Evolutionary conservation across 2,797 vertebrate species (phyloP).

Genomic region (Sternotherus odoratus): DNA sequence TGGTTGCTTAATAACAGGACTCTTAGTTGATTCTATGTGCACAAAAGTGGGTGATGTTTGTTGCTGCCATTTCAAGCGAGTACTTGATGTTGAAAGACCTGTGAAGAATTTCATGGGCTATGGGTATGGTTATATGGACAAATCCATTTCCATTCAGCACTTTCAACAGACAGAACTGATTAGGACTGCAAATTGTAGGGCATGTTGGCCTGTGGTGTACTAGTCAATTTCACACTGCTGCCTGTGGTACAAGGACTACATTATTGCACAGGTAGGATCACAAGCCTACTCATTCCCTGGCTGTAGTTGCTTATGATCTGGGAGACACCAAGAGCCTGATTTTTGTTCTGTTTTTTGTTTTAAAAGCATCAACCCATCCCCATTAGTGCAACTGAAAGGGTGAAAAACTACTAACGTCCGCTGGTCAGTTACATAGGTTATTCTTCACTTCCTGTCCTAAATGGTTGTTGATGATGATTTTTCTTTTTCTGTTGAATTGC

Average conservation of each 20-base stretch:
- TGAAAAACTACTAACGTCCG: not conserved
- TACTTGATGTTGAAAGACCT: not conserved
- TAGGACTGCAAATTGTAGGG: not conserved
- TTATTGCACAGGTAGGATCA: not conserved
- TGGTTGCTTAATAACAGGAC: not conserved
- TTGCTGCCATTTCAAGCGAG: not conserved
- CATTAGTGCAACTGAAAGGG: not conserved
- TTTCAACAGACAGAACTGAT: not conserved
- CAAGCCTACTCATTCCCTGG: not conserved
- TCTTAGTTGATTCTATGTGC: not conserved
- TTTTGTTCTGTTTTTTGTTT: not conserved
- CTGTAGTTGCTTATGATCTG: not conserved
- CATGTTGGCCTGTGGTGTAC: rapidly evolving
- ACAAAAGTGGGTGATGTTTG: rapidly evolving
- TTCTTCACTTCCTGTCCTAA: not conserved
- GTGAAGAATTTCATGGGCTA: not conserved
- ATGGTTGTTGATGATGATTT: not conserved
- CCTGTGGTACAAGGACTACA: not conserved
- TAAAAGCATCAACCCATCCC: not conserved
- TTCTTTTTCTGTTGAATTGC: not conserved
- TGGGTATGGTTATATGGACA: not conserved
- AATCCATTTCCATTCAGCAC: not conserved
- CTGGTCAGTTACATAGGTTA: not conserved
- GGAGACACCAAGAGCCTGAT: not conserved
- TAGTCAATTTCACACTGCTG: not conserved